Conservation (phyloP, 2,113 vertebrate genomes). For the Cyprinodon brontotheroides region DNA sequence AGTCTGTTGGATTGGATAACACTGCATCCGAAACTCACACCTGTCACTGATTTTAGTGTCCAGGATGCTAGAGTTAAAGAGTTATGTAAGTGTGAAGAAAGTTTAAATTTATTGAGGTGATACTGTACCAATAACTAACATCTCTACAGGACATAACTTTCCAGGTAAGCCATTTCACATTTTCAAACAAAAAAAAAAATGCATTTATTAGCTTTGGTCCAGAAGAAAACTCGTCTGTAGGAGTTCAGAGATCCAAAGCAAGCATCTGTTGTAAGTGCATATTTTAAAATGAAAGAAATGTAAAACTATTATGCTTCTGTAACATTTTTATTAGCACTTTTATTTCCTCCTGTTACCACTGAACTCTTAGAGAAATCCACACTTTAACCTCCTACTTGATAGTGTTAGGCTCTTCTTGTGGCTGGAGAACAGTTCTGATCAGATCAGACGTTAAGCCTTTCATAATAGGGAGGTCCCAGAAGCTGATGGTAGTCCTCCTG, state of each 20-base stretch:
- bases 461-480: background rate
- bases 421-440: background rate
- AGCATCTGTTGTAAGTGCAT: background rate
- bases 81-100: background rate
- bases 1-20: background rate
- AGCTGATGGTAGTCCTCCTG: background rate
- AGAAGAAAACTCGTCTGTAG: background rate
- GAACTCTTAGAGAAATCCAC: background rate
- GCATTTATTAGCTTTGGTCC: background rate
- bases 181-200: background rate
- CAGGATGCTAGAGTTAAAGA: background rate
- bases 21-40: background rate
- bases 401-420: background rate
- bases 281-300: background rate
- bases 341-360: background rate
- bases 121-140: background rate
- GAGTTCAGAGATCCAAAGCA: background rate
- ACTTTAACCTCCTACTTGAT: background rate
- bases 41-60: background rate
- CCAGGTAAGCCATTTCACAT: background rate
- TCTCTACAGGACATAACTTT: background rate
- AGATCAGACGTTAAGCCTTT: background rate
- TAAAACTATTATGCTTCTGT: background rate
- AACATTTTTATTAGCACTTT: background rate
- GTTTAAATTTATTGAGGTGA: background rate